These are phyloP conservation scores for Oegoconia quadripuncta DNA, from an alignment of 2,888 invertebrate species.

Conservation along the genomic window DNA sequence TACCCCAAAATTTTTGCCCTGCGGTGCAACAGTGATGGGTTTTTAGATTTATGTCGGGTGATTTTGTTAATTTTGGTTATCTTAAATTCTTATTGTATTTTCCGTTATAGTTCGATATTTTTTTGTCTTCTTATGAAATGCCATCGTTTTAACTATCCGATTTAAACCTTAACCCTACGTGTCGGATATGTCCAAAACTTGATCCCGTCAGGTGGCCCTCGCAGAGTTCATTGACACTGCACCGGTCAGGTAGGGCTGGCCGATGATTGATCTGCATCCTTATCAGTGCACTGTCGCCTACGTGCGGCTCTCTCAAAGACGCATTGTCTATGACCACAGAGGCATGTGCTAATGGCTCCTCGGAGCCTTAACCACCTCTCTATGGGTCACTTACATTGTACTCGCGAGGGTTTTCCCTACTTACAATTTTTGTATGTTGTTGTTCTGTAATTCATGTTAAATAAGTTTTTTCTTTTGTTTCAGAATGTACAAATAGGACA, in stretches of 20 bases:
- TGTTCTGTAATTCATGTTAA: slow-evolving; percentile 14
- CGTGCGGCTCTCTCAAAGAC: slow-evolving; percentile 73
- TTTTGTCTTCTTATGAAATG: slow-evolving; percentile 9
- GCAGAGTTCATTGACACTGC: slow-evolving; percentile 65
- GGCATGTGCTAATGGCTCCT: slow-evolving; percentile 52
- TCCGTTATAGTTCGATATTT: slow-evolving; percentile 27
- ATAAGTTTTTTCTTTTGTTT: slow-evolving; percentile 47
- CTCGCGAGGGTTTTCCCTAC: too few species aligned
- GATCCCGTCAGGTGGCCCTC: slow-evolving; percentile 61
- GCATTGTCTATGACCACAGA: slow-evolving; percentile 61
- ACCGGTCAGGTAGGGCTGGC: slow-evolving; percentile 70
- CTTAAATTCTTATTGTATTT: slow-evolving; percentile 44
- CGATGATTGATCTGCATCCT: slow-evolving; percentile 75
- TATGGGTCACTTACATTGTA: too few species aligned
- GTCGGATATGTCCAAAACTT: slow-evolving; percentile 52
- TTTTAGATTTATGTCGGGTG: slow-evolving; percentile 62
- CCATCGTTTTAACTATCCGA: slow-evolving; percentile 37
- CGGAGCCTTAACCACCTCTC: slow-evolving; percentile 3
- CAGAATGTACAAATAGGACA: slow-evolving; percentile 50
- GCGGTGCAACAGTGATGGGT: slow-evolving; percentile 59
- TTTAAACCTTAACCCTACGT: slow-evolving; percentile 43
- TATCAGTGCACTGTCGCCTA: slow-evolving; percentile 72
- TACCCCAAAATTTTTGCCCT: slow-evolving; percentile 52
- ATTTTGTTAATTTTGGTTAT: slow-evolving; percentile 30
- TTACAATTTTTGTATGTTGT: slow-evolving; percentile 3